Conservation (phyloP, 2,888 invertebrate genomes). For the Halictus ligatus region DNA sequence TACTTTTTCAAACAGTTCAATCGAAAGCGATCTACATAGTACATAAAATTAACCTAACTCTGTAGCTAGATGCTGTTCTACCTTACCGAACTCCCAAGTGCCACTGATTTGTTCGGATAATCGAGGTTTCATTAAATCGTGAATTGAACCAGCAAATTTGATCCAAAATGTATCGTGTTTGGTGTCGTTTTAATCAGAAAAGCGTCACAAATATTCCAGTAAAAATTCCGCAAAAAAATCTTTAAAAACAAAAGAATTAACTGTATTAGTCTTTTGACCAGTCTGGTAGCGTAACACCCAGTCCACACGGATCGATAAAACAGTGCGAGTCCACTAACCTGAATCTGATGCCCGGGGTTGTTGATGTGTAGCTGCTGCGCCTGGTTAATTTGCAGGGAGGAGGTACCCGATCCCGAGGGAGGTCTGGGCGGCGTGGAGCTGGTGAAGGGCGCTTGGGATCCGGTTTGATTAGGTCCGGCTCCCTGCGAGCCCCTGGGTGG, state of each 20-base stretch:
- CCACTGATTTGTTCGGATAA: too few species aligned
- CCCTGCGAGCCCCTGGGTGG: constrained; percentile 82
- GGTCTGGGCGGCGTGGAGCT: constrained; percentile 85
- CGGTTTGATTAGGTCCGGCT: constrained; percentile 82
- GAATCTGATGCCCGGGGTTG: constrained; percentile 92
- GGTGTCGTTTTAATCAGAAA: background rate
- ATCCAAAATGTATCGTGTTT: background rate
- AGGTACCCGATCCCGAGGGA: constrained; percentile 86
- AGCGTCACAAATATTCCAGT: background rate
- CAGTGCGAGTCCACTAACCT: constrained; percentile 86
- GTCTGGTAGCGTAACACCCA: background rate
- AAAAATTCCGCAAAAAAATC: background rate
- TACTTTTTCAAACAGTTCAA: too few species aligned
- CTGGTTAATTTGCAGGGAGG: constrained; percentile 93
- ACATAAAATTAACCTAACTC: too few species aligned
- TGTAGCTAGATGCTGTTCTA: too few species aligned
- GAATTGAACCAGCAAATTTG: too few species aligned
- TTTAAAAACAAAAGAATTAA: background rate
- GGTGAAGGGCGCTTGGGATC: constrained; percentile 84
- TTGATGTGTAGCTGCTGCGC: constrained; percentile 94
- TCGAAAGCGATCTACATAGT: too few species aligned
- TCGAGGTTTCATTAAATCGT: too few species aligned
- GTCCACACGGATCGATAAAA: background rate
- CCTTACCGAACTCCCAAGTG: too few species aligned
- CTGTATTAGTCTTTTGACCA: background rate